Percentiles rank a stretch among this genome's conserved stretches.
These are phyloP conservation scores for Malurus leucopterus DNA, from an alignment of 2,797 vertebrate genomes.

Conservation along the genomic window DNA sequence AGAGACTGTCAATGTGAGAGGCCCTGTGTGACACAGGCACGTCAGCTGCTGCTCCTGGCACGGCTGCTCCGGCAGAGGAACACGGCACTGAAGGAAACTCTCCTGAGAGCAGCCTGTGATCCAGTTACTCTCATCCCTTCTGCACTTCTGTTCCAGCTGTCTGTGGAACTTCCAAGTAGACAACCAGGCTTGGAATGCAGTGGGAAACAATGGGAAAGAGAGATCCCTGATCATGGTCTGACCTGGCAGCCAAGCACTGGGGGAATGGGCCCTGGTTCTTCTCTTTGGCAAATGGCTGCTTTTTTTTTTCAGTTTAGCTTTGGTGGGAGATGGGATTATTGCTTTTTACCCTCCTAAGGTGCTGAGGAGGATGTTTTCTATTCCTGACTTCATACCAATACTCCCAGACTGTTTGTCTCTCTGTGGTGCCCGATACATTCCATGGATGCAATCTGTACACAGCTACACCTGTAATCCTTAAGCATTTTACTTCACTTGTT, in stretches of 20 bases:
- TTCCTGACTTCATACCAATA: neutral
- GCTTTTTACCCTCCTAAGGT: neutral
- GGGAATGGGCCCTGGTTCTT: neutral
- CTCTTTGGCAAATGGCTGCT: neutral
- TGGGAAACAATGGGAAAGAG: neutral
- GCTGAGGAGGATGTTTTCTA: neutral
- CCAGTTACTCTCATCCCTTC: neutral
- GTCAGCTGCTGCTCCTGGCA: neutral
- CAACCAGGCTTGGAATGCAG: neutral
- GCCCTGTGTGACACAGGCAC: neutral
- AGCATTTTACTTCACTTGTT: neutral
- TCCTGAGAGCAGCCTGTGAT: neutral
- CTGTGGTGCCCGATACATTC: neutral
- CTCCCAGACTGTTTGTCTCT: neutral
- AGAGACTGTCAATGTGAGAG: neutral
- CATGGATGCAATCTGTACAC: neutral
- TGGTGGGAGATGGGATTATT: neutral
- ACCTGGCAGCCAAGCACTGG: neutral
- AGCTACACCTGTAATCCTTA: neutral
- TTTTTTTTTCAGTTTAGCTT: neutral
- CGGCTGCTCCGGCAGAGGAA: fast-evolving
- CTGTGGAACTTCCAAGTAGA: neutral
- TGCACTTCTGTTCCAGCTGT: neutral
- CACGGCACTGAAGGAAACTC: fast-evolving
- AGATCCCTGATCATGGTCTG: neutral